Base-by-base conservation (phyloP, 2,888 invertebrate species). In the Xestia rhomboidea region DNA sequence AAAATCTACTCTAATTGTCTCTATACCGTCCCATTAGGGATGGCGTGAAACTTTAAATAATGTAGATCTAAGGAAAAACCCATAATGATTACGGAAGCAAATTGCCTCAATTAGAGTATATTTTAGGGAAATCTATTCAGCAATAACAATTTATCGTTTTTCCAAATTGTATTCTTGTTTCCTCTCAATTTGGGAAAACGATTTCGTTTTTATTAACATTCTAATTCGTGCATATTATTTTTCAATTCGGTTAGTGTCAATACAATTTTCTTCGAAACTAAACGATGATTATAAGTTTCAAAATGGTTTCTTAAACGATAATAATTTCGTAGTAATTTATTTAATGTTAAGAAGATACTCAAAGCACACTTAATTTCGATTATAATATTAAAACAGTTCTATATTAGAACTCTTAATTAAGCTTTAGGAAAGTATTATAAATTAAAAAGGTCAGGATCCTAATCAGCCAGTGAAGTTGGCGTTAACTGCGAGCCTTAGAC, bases 41-140 rank as follows among this genome's bases (percentile, higher is more conserved):
- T 10, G 51, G 24, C 57, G 34, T 24, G 5, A 60, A 79, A 30
- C 54, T 51, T 68, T 44, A 69, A 71, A 41, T 21, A 70, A 70
- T 62, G 24, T 21, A 44, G 15, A 68, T 74, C 18, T 21, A 18
- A 21, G 27, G 51, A 68, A 38, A 64, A 62, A 27, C 15, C 34
- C 49, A 5, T 54, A 41, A 49, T 66, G 60, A 75, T 51, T 60
- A 46, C 6, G 10, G 18, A 27, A 41, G 6, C 24, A 81, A 81
- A 73, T 63, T 54, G 60, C 15, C 24, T 18, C 0, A 27, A 24
- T 38, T 57, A 13, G 27, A 41, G n/a, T 13, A 54, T 34, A 6
- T 38, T 51, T 67, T 30, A 49, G 11, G 27, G 38, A 70, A 63
- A 60, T 46, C 27, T 63, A 34, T 63, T 68, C 2, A 18, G 24